Conservation (phyloP, 2,797 vertebrate species). For the Syngnathus rostellatus region DNA sequence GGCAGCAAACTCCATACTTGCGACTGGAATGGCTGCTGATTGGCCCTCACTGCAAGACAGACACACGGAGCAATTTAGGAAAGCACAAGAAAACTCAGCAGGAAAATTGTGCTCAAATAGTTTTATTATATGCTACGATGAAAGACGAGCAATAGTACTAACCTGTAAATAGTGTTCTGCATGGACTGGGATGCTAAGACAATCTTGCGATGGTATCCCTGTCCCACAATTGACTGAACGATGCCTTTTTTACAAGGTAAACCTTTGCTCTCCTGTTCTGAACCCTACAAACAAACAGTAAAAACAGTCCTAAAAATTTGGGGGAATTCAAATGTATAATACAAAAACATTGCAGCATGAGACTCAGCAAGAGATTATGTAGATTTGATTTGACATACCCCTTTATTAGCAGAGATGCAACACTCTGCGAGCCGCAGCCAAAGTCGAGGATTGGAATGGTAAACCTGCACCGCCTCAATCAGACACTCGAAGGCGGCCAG, state of each 20-base stretch:
- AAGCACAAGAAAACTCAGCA: neutral
- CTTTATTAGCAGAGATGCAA: constrained; percentile 94
- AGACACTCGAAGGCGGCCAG: constrained; percentile 95
- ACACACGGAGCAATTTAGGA: constrained; percentile 2
- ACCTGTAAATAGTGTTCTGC: constrained; percentile 95
- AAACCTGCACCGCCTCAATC: constrained; percentile 94
- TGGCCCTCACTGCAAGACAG: constrained; percentile 81
- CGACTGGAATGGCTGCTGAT: constrained; percentile 95
- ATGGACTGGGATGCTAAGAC: constrained; percentile 92
- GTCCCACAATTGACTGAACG: constrained; percentile 92
- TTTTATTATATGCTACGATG: neutral
- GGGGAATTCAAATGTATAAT: neutral
- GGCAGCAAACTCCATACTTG: constrained; percentile 98
- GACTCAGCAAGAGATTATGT: neutral
- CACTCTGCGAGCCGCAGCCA: constrained; percentile 95
- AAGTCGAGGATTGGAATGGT: constrained; percentile 93
- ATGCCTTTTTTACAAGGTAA: constrained; percentile 98
- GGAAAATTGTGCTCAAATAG: neutral
- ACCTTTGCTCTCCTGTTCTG: constrained; percentile 94
- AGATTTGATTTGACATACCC: constrained; percentile 65
- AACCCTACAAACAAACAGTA: constrained; percentile 69
- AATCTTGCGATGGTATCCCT: constrained; percentile 97
- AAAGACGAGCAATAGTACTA: constrained; percentile 27
- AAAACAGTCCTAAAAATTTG: neutral
- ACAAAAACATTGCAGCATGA: neutral